These are phyloP conservation scores for Drosophila serrata DNA, from an alignment of 1,140 invertebrate genomes.

Conservation along the genomic window DNA sequence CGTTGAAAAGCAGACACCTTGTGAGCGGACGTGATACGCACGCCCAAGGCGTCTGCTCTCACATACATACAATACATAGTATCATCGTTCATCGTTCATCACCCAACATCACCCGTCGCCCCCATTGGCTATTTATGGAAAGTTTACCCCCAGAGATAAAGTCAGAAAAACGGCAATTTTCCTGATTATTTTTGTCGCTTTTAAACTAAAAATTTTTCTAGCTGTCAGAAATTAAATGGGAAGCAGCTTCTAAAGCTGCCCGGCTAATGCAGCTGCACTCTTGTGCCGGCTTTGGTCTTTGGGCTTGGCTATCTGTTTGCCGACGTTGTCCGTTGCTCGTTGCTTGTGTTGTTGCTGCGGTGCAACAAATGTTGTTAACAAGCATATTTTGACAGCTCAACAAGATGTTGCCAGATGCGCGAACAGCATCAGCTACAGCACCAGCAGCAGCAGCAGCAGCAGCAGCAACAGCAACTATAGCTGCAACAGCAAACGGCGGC, in stretches of 20 bases:
- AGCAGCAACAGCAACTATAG: constrained; percentile 24
- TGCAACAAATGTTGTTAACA: constrained; percentile 84
- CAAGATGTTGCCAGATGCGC: constrained; percentile 83
- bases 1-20: constrained; percentile 81
- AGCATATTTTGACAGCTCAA: constrained; percentile 83
- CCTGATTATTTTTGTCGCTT: constrained; percentile 80
- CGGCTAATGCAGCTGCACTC: constrained; percentile 68
- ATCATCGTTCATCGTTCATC: constrained; percentile 14
- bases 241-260: constrained; percentile 63
- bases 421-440: constrained; percentile 59
- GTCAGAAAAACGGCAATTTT: constrained; percentile 68
- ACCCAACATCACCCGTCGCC: constrained; percentile 2
- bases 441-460: constrained; percentile 17
- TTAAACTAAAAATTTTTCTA: constrained; percentile 66
- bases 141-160: constrained; percentile 77
- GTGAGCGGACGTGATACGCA: constrained; percentile 78
- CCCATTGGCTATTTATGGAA: constrained; percentile 72
- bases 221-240: constrained; percentile 81
- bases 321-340: constrained; percentile 9
- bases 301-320: constrained; percentile 29
- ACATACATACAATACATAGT: constrained; percentile 31
- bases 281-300: constrained; percentile 22
- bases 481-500: constrained; percentile 12
- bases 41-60: constrained; percentile 66
- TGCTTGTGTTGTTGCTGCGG: constrained; percentile 65